phyloP scores from a whole-genome alignment of 2,888 invertebrate genomes.

The Pteria penguin region DNA sequence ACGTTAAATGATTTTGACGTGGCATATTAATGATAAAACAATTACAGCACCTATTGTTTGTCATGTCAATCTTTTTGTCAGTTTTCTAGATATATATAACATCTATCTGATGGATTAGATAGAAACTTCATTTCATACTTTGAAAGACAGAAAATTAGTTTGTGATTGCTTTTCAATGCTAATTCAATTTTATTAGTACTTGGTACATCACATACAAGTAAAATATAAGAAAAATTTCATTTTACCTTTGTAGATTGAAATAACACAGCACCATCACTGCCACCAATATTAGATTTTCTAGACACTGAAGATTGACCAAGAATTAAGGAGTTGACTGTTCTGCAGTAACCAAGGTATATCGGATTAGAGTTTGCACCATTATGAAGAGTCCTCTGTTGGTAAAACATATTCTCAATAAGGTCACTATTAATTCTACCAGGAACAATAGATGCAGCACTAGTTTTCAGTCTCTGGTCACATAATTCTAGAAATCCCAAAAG shows the following conservation, averaged over 20 bases:
- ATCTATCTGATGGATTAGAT: no score
- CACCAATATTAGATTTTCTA: slow-evolving; percentile 25
- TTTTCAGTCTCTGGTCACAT: slow-evolving; percentile 7
- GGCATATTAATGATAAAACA: no score
- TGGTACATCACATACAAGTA: no score
- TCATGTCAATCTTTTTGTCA: no score
- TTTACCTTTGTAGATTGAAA: background rate
- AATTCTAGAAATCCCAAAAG: slow-evolving; percentile 26
- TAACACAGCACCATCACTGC: background rate
- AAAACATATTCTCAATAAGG: slow-evolving; percentile 33
- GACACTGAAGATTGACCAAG: slow-evolving; percentile 28
- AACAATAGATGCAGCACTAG: slow-evolving; percentile 10
- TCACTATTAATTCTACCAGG: slow-evolving; percentile 34
- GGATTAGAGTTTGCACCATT: slow-evolving; percentile 36
- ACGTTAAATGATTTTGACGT: no score
- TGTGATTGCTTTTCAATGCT: no score
- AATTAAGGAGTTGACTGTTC: slow-evolving; percentile 22
- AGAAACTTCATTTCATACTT: no score
- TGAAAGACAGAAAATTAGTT: no score
- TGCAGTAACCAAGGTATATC: slow-evolving; percentile 21
- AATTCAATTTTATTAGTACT: no score
- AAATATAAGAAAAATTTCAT: no score
- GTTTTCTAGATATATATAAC: no score
- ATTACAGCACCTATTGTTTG: no score
- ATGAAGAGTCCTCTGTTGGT: slow-evolving; percentile 23